Evolutionary conservation across 2,888 invertebrate species (phyloP).

Genomic region (Macaria liturata): DNA sequence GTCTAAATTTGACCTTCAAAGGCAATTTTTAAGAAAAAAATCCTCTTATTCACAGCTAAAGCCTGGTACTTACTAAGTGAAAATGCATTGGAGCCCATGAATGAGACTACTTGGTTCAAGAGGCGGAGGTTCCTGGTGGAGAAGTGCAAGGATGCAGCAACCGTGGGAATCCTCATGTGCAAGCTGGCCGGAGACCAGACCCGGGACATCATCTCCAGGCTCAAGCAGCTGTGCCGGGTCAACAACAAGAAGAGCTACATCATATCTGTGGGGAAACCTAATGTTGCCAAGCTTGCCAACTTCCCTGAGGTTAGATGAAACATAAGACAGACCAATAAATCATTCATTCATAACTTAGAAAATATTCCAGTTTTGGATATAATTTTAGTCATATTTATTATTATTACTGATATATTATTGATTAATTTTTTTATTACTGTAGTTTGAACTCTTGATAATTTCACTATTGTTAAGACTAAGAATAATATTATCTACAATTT

Average conservation of each 20-base stretch:
- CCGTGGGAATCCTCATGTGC: constrained; percentile 95
- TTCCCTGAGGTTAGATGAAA: constrained; percentile 89
- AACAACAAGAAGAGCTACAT: constrained; percentile 95
- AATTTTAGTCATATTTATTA: no score
- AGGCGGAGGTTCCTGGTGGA: constrained; percentile 93
- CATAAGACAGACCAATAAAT: no score
- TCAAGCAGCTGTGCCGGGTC: constrained; percentile 88
- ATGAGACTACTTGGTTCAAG: constrained; percentile 85
- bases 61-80: constrained; percentile 83
- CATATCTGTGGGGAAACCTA: constrained; percentile 96
- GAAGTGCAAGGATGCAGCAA: constrained; percentile 94
- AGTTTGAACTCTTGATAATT: no score
- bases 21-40: no score
- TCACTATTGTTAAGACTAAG: no score
- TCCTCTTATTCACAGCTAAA: constrained; percentile 56
- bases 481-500: no score
- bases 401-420: no score
- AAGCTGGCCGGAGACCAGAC: constrained; percentile 93
- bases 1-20: no score
- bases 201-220: constrained; percentile 87
- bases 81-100: constrained; percentile 61
- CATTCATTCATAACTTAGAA: no score
- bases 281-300: constrained; percentile 97
- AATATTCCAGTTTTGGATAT: no score
- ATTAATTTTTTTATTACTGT: no score